Base-by-base conservation (phyloP, 2,888 invertebrate genomes). In the Cheilosia pagana region DNA sequence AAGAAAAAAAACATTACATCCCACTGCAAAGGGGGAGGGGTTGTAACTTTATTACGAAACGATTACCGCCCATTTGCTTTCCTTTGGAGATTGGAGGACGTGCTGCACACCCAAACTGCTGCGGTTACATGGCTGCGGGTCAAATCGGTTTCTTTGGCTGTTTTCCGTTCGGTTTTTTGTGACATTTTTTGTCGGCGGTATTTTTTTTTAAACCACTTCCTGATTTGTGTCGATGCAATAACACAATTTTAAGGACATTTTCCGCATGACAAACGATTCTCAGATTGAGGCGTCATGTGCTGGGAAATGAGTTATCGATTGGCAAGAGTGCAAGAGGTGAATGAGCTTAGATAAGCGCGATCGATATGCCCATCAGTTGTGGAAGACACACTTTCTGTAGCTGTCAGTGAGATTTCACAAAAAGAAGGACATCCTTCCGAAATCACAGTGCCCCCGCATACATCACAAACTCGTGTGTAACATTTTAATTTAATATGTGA, bases 401-500 rank as follows among this genome's bases (percentile, higher is more conserved):
- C 7, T 28, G 28, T 28, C 28, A 12, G 35, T 0, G 2, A 12
- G 35, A 35, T 35, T 35, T 35, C 35, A 35, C 12, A 1, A 35
- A 3, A 35, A 3, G 12, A 35, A 12, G 12, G 12, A 23, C 14
- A 12, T 52, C 50, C 28, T 16, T 53, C 35, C 5, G 19, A 31
- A 25, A 57, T 57, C 12, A 3, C 12, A 3, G 16, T 21, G 3
- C 3, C 39, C 35, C 21, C 48, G 10, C 48, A 60, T 70, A 43
- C 35, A 65, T 76, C 59, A 76, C 59, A 19, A 16, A 31, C 57
- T 76, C 70, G 65, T 67, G 50, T 39, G 70, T 72, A 62, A 67
- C 65, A 67, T 71, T 85, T 81, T 75, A 81, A 85, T 81, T 85
- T 85, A 85, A 85, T 85, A 85, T 85, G 85, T 85, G 83, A 63